Base-by-base conservation (phyloP, 2,888 invertebrate genomes). In the Allolobophora icterica region DNA sequence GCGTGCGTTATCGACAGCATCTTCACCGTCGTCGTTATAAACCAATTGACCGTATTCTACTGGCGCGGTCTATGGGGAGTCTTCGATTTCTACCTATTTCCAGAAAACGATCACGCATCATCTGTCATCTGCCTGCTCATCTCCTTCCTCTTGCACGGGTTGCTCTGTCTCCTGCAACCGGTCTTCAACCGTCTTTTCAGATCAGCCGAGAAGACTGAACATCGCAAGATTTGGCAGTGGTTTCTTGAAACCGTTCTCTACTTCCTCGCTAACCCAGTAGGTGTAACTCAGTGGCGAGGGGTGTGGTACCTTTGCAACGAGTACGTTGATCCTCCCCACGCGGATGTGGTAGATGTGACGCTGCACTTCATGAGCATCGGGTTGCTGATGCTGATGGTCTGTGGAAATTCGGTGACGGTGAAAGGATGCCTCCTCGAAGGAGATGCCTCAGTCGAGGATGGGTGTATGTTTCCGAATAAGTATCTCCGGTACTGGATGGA, bases 31-130 rank as follows among this genome's bases (percentile, higher is more conserved):
- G 30, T 90, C 58, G 17, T 91, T 84, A 38, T 91, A 17, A 42
- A 91, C 35, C 91, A 91, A 90, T 30, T 90, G 90, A 84, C 90
- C 15, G 90, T 91, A 33, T 42, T 90, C n/a, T 91, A 90, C 87
- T 91, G 91, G 91, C 71, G 91, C 24, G 91, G 90, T 35, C 34
- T 52, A n/a, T 91, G 91, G 91, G 71, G 38, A 35, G 11, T 90
- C 89, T 84, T 90, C 45, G 91, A 91, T 40, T n/a, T 45, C 45
- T 90, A 83, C 40, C 42, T 91, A 8, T 42, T 52, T n/a, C 83
- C 83, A 15, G 90, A 90, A 13, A 40, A 91, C 90, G 34, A 24
- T 24, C 5, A 40, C 2, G n/a, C 58, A 33, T 91, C 91, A 21
- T 21, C 38, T 0, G 83, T 35, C 33, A 33, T n/a, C 84, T 58